Base-by-base conservation (phyloP, 2,888 invertebrate species). In the Mesochorus sp. region DNA sequence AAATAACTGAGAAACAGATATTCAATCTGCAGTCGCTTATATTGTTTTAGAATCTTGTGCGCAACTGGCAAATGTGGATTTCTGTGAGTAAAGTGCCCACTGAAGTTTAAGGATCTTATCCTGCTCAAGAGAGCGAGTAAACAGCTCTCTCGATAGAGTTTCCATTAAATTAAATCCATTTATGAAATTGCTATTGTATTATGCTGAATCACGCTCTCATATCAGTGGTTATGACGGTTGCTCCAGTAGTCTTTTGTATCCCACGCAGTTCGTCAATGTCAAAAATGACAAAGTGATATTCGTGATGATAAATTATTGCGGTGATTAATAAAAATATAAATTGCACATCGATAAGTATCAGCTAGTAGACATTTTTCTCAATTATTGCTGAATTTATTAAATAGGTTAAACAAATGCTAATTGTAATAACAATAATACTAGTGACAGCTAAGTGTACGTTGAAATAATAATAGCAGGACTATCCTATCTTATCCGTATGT, bases 111-210 rank as follows among this genome's bases (percentile, higher is more conserved):
- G 76, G 61, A 74, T 71, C 55, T 57, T 59, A 44, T 72, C 74
- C 53, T 76, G 78, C 79, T 51, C 34, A 6, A 37, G 57, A 57
- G 39, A 57, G 21, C 19, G 64, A 51, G 8, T 75, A 76, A 72
- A 80, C 80, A 80, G 81, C 83, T 85, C 84, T 83, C 85, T 85
- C 81, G 82, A 86, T 51, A 26, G 85, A 66, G 81, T 80, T 81
- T 81, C 83, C 82, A 86, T 84, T 83, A 84, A 87, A 87, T 87
- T 85, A 86, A 87, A 85, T 86, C 83, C 83, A 87, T 86, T 85
- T 84, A 84, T 82, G 80, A 87, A 85, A 87, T 85, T 87, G 87
- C 84, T 84, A 84, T 84, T 82, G 83, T 84, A 86, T 87, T 87
- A 87, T 86, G 87, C 86, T 51, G 82, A 85, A 87, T 86, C 85